Percentiles rank a stretch among this genome's conserved stretches.
Conservation (phyloP, 2,113 vertebrate genomes). For the Candoia aspera region DNA sequence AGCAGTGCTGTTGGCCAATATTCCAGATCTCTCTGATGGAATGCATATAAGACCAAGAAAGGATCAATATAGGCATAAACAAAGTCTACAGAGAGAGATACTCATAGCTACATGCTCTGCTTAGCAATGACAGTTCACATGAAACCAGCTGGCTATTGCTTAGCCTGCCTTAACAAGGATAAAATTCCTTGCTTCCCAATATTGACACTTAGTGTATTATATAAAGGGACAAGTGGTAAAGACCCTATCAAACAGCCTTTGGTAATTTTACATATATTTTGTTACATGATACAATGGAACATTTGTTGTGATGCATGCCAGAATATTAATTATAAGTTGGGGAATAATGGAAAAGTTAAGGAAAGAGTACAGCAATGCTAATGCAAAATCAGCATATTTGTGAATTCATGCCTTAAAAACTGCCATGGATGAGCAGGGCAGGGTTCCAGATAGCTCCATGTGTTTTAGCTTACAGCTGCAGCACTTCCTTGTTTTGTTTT, state of each 20-base stretch:
- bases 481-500: background rate
- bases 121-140: constrained; percentile 1
- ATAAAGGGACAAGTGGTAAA: too few species aligned
- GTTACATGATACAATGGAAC: background rate
- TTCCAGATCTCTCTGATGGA: constrained; percentile 11
- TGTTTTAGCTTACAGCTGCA: background rate
- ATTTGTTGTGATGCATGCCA: background rate
- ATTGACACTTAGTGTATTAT: background rate
- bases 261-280: background rate
- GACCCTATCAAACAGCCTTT: background rate
- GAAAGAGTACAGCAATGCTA: background rate
- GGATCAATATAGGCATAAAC: constrained; percentile 1
- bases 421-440: background rate
- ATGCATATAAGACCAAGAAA: constrained; percentile 11
- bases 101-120: background rate
- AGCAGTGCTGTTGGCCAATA: background rate
- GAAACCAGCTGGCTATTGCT: background rate
- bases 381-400: background rate
- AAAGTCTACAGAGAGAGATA: constrained; percentile 8
- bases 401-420: background rate
- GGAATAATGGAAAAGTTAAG: background rate
- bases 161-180: background rate
- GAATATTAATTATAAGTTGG: background rate
- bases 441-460: background rate
- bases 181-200: background rate